Base-by-base conservation (phyloP, 1,140 invertebrate species). In the Euwallacea similis region DNA sequence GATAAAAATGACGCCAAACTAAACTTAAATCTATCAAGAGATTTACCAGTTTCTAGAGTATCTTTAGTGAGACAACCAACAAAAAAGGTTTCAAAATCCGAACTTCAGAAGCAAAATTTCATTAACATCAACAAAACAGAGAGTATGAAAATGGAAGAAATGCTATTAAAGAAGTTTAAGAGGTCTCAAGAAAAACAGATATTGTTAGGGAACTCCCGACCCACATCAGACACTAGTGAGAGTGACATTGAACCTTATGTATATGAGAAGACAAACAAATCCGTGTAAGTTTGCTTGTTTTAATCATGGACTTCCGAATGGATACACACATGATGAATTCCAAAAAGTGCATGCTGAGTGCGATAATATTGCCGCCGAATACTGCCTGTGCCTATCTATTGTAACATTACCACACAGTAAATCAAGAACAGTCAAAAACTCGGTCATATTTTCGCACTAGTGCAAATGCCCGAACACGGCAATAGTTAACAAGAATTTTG, bases 231-330 rank as follows among this genome's bases (percentile, higher is more conserved):
- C 10, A 43, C 11, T n/a, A 61, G 42, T 61, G 42, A 15, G 3
- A 21, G 15, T 54, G 63, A 65, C 6, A n/a, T 65, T 50, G 63
- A 53, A 54, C 63, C 63, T 41, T 65, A 65, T 42, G 50, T 41
- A 7, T 65, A 65, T 54, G 41, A 65, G 16, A 65, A 65, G 54
- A 65, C 63, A 13, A 42, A 9, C 0, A 65, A 65, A 65, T 33
- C 46, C 7, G 63, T 65, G 63, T 65, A 47, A 63, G 61, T 47
- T 46, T 59, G 11, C 16, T 41, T 3, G 56, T n/a, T 59, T 41
- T 59, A 41, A 59, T 2, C 46, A 50, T 11, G 9, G 13, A 50
- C 6, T 6, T 50, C 9, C 6, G 46, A 33, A 33, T 33, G 21
- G 21, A 4, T 33, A 4, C 21, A 33, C 21, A 33, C 21, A 33